These are phyloP conservation scores for Caenorhabditis uteleia DNA, from an alignment of 2,888 invertebrate genomes.

Conservation along the genomic window DNA sequence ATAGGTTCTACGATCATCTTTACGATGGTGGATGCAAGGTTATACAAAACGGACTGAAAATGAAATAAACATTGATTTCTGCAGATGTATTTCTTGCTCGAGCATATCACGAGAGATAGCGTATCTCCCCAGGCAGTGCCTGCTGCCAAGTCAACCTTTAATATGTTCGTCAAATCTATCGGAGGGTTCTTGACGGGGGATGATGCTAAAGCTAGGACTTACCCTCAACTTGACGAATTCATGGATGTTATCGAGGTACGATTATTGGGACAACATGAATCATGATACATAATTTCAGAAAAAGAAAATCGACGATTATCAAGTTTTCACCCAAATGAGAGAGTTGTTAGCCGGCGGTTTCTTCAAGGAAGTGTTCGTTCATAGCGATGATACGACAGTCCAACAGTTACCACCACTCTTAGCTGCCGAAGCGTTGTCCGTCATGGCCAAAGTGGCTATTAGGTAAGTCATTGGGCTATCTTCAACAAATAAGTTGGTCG, in stretches of 20 bases:
- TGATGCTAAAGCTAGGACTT: background rate
- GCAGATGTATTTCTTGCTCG: too few relatives aligned
- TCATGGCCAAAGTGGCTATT: slow-evolving; percentile 78
- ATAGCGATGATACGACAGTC: slow-evolving; percentile 10
- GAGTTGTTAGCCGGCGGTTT: background rate
- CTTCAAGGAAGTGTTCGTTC: slow-evolving; percentile 2
- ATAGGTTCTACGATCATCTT: slow-evolving; percentile 5
- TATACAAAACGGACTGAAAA: too few relatives aligned
- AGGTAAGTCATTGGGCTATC: slow-evolving; percentile 7
- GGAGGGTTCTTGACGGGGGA: background rate
- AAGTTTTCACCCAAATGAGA: slow-evolving; percentile 3
- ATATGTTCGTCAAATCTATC: background rate
- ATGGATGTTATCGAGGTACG: background rate
- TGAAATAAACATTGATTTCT: too few relatives aligned
- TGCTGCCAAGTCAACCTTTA: slow-evolving; percentile 4
- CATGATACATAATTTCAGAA: slow-evolving; percentile 7
- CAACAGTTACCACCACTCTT: slow-evolving; percentile 77
- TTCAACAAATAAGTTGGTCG: background rate
- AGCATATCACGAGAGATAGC: background rate
- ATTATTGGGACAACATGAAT: background rate
- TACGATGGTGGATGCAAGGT: slow-evolving; percentile 24
- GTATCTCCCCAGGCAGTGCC: background rate
- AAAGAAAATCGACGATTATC: slow-evolving; percentile 8
- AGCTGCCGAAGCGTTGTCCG: slow-evolving; percentile 91
- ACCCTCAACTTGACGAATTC: background rate